Percentiles rank a stretch among this genome's conserved stretches.
Conservation (phyloP, 2,113 vertebrate genomes). For the Chionomys nivalis region DNA sequence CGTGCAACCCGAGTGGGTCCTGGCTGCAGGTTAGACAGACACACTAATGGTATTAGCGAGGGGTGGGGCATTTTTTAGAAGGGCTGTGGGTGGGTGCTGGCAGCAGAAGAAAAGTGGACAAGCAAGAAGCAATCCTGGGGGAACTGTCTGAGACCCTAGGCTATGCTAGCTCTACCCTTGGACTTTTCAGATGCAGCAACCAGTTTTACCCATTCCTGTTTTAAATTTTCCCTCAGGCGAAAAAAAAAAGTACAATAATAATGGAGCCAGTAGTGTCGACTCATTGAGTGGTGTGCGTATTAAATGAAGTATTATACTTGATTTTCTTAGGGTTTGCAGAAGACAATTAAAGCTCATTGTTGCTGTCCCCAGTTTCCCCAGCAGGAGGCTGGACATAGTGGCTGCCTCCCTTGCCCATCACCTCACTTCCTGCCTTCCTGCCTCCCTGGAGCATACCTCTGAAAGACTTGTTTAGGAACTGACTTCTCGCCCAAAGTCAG, state of each 20-base stretch:
- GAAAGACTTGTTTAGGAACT: background rate
- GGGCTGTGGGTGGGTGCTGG: background rate
- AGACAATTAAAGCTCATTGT: background rate
- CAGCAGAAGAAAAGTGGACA: too few relatives aligned
- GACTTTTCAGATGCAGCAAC: background rate
- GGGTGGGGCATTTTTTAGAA: background rate
- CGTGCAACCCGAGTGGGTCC: constrained; percentile 33
- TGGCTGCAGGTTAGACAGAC: background rate
- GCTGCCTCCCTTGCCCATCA: background rate
- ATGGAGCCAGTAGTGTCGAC: background rate
- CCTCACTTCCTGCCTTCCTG: background rate
- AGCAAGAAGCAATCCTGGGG: too few relatives aligned
- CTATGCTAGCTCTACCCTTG: background rate
- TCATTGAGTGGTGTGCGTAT: background rate
- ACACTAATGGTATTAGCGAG: background rate
- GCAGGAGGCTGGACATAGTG: background rate
- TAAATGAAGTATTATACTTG: background rate
- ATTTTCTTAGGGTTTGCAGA: background rate
- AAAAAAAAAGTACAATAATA: background rate
- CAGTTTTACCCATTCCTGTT: background rate
- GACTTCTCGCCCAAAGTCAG: background rate
- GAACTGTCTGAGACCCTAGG: background rate
- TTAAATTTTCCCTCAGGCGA: background rate
- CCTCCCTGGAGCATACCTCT: background rate
- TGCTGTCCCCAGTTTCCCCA: background rate